A percentile compares a stretch with the other conserved stretches of the same genome.
Conservation (phyloP, 2,113 vertebrate species). For the Glareola pratincola region DNA sequence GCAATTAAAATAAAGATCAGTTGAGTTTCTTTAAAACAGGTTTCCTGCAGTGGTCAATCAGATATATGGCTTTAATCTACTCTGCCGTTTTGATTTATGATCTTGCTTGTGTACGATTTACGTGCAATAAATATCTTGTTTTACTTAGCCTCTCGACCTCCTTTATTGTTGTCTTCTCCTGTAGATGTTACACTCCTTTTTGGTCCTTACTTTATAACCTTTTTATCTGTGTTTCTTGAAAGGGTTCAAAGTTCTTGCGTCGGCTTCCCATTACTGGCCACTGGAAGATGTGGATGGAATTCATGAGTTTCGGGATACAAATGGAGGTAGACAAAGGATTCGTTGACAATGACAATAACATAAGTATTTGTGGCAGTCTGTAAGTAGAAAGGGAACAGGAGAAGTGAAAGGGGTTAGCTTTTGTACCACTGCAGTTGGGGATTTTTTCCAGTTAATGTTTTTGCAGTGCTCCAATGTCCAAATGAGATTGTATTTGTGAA, state of each 20-base stretch:
- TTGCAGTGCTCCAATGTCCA: neutral
- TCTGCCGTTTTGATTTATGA: neutral
- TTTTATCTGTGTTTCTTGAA: constrained; percentile 32
- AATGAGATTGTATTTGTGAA: neutral
- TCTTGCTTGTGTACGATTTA: neutral
- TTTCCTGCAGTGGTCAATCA: neutral
- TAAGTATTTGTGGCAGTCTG: constrained; percentile 68
- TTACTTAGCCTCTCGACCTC: neutral
- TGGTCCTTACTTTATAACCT: neutral
- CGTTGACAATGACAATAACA: constrained; percentile 70
- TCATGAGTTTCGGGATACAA: constrained; percentile 81
- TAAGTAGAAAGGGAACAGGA: neutral
- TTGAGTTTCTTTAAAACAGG: neutral
- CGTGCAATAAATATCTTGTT: neutral
- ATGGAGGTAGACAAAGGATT: constrained; percentile 80
- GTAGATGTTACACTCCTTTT: neutral
- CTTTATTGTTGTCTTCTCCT: neutral
- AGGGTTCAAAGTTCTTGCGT: constrained; percentile 89
- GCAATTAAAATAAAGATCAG: neutral
- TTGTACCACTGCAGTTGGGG: neutral
- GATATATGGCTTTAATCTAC: neutral
- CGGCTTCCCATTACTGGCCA: constrained; percentile 94
- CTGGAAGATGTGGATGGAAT: constrained; percentile 89
- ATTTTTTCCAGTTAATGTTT: neutral
- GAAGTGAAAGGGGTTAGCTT: neutral